Evolutionary conservation across 2,888 invertebrate genomes (phyloP).

Genomic region (Sisyra nigra): DNA sequence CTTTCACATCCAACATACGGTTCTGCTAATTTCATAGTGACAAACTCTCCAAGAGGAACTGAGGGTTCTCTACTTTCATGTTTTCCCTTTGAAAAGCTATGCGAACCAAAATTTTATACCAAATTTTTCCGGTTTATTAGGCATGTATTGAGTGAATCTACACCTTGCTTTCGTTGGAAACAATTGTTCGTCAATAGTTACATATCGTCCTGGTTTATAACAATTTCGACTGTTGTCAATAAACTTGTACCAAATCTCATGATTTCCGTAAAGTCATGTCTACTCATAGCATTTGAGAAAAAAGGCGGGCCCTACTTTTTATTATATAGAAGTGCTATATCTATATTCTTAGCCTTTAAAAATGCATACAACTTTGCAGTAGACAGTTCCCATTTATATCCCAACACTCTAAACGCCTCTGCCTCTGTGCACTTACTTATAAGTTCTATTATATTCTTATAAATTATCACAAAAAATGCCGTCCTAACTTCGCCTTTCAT

Average conservation of each 20-base stretch:
- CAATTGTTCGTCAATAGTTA: slow-evolving; percentile 16
- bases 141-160: slow-evolving; percentile 18
- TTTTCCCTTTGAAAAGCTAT: slow-evolving; percentile 12
- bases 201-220: slow-evolving; percentile 13
- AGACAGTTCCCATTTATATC: too few species aligned
- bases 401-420: too few species aligned
- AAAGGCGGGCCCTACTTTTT: slow-evolving; percentile 15
- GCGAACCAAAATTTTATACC: slow-evolving; percentile 15
- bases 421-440: too few species aligned
- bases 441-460: too few species aligned
- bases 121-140: slow-evolving; percentile 19
- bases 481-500: too few species aligned
- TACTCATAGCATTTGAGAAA: slow-evolving; percentile 14
- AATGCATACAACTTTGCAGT: too few species aligned
- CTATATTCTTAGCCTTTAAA: slow-evolving; percentile 13
- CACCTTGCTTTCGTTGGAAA: slow-evolving; percentile 17
- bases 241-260: slow-evolving; percentile 14
- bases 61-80: slow-evolving; percentile 11
- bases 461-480: too few species aligned
- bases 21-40: slow-evolving; percentile 13
- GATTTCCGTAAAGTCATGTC: slow-evolving; percentile 15
- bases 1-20: slow-evolving; percentile 13
- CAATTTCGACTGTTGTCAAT: slow-evolving; percentile 14
- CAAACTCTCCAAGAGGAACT: slow-evolving; percentile 11
- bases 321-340: slow-evolving; percentile 13